A percentile compares a stretch with the other conserved stretches of the same genome.
Conservation (phyloP, 2,888 invertebrate species). For the Lysandra bellargus region DNA sequence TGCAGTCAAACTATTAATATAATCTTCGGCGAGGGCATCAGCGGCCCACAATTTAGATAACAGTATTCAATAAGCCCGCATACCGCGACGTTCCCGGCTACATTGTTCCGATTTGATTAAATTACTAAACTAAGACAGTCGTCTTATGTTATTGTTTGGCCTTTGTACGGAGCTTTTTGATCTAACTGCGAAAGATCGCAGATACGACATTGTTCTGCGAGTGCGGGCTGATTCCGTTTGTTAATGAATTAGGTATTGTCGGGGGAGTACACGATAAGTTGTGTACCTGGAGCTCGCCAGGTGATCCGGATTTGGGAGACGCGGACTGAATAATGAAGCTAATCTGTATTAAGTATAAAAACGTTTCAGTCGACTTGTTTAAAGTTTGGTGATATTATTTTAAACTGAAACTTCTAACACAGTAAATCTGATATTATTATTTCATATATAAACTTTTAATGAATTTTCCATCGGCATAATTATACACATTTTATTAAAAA, state of each 20-base stretch:
- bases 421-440: too few species aligned
- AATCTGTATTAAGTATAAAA: neutral
- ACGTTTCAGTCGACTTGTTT: neutral
- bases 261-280: constrained; percentile 10
- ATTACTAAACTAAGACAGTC: constrained; percentile 47
- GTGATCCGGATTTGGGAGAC: neutral
- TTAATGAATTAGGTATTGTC: constrained; percentile 13
- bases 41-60: constrained; percentile 71
- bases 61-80: constrained; percentile 72
- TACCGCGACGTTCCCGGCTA: constrained; percentile 53
- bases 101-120: constrained; percentile 69
- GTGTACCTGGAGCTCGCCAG: neutral
- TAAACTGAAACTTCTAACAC: neutral
- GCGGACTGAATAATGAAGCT: neutral
- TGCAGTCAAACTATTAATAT: constrained; percentile 70
- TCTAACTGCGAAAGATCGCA: constrained; percentile 5
- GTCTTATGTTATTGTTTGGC: constrained; percentile 30
- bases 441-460: too few species aligned
- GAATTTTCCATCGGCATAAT: neutral
- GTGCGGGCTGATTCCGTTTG: constrained; percentile 6
- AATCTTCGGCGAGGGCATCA: constrained; percentile 70
- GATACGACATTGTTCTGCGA: constrained; percentile 15
- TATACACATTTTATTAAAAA: neutral
- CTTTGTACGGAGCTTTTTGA: constrained; percentile 25
- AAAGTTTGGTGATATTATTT: neutral